A percentile compares a stretch with the other conserved stretches of the same genome.
These are phyloP conservation scores for Xanthia togata DNA, from an alignment of 2,888 invertebrate genomes.

Conservation along the genomic window DNA sequence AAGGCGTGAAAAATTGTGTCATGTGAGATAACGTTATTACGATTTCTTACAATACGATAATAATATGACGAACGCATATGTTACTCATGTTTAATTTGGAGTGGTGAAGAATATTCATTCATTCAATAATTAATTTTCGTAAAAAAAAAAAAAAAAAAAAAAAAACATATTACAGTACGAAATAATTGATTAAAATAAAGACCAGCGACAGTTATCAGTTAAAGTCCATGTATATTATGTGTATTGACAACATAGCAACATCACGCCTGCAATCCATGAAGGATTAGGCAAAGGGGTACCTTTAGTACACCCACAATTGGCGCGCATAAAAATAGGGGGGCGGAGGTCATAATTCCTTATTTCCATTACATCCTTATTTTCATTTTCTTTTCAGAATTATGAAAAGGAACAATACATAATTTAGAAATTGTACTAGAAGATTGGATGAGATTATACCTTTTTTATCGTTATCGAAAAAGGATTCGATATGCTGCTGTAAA, in stretches of 20 bases:
- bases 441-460: not conserved
- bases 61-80: conserved; percentile 26
- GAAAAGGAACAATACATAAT: not conserved
- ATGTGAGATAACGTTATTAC: conserved; percentile 69
- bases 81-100: conserved; percentile 32
- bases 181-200: not conserved
- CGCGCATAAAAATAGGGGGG: not conserved
- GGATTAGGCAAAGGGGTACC: not conserved
- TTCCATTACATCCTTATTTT: too few species aligned
- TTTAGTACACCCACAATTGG: not conserved
- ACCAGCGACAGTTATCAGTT: not conserved
- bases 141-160: too few species aligned
- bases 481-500: conserved; percentile 3
- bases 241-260: not conserved
- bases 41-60: conserved; percentile 48
- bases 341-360: too few species aligned
- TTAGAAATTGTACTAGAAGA: not conserved
- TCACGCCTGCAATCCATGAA: not conserved
- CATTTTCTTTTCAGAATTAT: too few species aligned
- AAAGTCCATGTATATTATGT: not conserved
- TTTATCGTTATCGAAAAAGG: not conserved
- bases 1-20: conserved; percentile 61
- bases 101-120: conserved; percentile 38
- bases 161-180: too few species aligned
- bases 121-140: not conserved